Evolutionary conservation across 1,140 invertebrate genomes (phyloP), one percentile per base, ranked within the genome.

Genomic region (Araneus ventricosus): DNA sequence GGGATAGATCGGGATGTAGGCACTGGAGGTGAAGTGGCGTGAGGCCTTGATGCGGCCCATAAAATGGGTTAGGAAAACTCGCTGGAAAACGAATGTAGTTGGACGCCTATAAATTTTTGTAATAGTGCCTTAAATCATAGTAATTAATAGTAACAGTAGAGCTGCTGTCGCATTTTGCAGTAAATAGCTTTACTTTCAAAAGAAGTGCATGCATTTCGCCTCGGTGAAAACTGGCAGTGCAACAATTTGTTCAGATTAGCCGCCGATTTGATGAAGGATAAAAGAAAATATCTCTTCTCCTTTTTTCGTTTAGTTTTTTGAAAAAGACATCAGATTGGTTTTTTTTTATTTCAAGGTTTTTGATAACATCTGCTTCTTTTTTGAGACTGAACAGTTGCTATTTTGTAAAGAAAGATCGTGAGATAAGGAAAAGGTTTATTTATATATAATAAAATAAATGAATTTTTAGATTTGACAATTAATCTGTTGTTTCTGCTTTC

Each of bases 111-210:
- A 91, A 91, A 91, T 91, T 84, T 91, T 45, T 63, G 34, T 84
- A 91, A 85, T 67, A 20, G 79, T 22, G 59, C n/a, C 34, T 20
- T 85, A 91, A 91, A 91, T 91, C 79, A 91, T 91, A 52, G 52
- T 91, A 84, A 91, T 91, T 91, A 91, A 91, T 85, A 91, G 57
- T 41, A 82, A 90, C 52, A 57, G 41, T 37, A 20, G 52, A 61
- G 88, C 3, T 90, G 70, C 39, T 90, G 63, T 80, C 45, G 24
- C 52, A 59, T 90, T 75, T 75, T 37, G 27, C 88, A 89, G 67
- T 37, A 89, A 89, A 89, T 79, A 89, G 88, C 84, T 85, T 89
- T 89, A 24, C 63, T 63, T 45, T 57, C 57, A 27, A 8, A 27
- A 85, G 45, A 52, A 57, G 39, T 22, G 5, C 59, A 34, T 87